Base-by-base conservation (phyloP, 2,797 vertebrate species). In the Poeciliopsis presidionis region DNA sequence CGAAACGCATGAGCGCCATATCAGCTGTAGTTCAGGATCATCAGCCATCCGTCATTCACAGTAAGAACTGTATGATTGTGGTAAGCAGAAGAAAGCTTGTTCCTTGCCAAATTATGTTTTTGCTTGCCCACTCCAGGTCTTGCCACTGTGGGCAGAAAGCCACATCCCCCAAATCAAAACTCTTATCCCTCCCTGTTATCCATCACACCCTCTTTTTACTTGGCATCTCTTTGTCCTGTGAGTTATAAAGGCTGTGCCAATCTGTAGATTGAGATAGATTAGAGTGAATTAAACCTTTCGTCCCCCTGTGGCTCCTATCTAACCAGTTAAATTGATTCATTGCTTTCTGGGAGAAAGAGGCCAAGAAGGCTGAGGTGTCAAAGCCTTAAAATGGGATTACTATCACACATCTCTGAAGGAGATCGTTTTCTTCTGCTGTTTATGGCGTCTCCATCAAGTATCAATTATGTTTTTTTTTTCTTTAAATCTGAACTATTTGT, bases 221-320 rank as follows among this genome's bases (percentile, higher is more conserved):
- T 16, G 45, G 67, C 72, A 76, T 79, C 87, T 86, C 59, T 78
- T 46, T 39, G 36, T 33, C 61, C 84, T 79, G 74, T 39, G 74
- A 81, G 81, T 69, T 86, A 84, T n/a, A 57, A 83, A 89, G 87
- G 87, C 81, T 86, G 87, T 90, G 91, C 82, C 89, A 88, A 86
- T 75, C 86, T 88, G 86, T 51, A 91, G 93, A 93, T 92, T 88
- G 91, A 90, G 90, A 90, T 89, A 89, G 91, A 93, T 91, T 88
- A 86, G 75, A 90, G 86, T 77, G 87, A 92, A 90, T 91, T 87
- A 88, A 89, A 92, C 86, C 90, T 84, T 92, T 92, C 91, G 88
- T 92, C 87, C 88, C 86, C 86, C 89, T 78, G 89, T 90, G 89
- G 90, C 85, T 88, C 82, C 90, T 86, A 89, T 90, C 88, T 82